Base-by-base conservation (phyloP, 1,140 invertebrate genomes). In the Dryas iulia region DNA sequence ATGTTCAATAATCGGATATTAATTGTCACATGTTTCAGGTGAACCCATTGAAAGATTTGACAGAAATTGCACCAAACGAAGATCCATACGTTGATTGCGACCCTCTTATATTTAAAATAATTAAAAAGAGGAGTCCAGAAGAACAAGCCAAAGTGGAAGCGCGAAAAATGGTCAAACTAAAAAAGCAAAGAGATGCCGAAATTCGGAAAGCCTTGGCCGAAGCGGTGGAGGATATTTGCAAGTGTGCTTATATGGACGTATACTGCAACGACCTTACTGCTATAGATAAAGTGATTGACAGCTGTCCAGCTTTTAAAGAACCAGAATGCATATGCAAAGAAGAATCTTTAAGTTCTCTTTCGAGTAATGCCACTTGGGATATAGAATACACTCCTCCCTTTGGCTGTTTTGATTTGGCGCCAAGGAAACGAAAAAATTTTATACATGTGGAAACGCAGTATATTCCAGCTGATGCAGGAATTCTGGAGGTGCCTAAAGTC, bases 21-120 rank as follows among this genome's bases (percentile, higher is more conserved):
- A 2, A n/a, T 1, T n/a, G 4, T 1, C 4, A 54, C 24, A 25
- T 35, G 6, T 67, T 72, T 31, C 87, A 93, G 73, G 92, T 94
- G 54, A 92, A 93, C 77, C 94, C 94, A 4, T 68, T 94, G 10
- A 93, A 93, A 80, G 92, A 94, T 74, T 82, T 93, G 6, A 84
- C 84, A 26, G 91, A 86, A 30, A 81, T 93, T 56, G 77, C 81
- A 3, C 84, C 87, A 7, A 92, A 92, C 59, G 93, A 94, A 79
- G 91, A 93, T 79, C 93, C 93, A 0, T 94, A 93, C 71, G 93
- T 94, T 24, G 92, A 93, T 25, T 93, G 93, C 53, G 92, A 93
- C 57, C 93, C 93, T 0, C 81, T 94, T 77, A 79, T 93, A 52
- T 94, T 94, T 70, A 93, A 93, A 79, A 94, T 94, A 18, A 91